Base-by-base conservation (phyloP, 2,888 invertebrate species). In the Campopleginae sp. region DNA sequence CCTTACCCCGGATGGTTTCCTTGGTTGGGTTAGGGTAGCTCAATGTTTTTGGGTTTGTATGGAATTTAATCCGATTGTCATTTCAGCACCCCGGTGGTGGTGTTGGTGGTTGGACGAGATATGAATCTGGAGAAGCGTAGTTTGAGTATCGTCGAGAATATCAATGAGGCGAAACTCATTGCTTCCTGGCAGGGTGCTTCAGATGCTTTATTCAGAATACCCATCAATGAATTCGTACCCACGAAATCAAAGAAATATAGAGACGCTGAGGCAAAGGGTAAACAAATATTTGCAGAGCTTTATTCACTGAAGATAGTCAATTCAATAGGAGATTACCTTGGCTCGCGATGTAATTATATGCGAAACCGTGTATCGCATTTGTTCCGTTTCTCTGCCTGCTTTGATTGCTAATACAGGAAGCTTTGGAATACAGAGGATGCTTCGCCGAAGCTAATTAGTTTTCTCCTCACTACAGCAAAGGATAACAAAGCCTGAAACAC, bases 11-110 rank as follows among this genome's bases (percentile, higher is more conserved):
- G 71, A 54, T 48, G 72, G 71, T 82, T 79, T 79, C 71, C 78
- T 71, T 19, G 14, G 65, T 27, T 33, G 19, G 33, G 44, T 71
- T 2, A 71, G 23, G 71, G n/a, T 68, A 7, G 27, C 44, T 80
- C 38, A 38, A 38, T 38, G 46, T 71, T 80, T 63, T 42, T 48
- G 48, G 76, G 58, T 38, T 58, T 71, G 75, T 76, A 85, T 82
- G 79, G 85, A 82, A 85, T 82, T 75, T 54, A 75, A 85, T 79
- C 79, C 66, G 65, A 85, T 85, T 85, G 75, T 78, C 72, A 42
- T 68, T 71, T 71, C 75, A 71, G 75, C 61, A 33, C 61, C 70
- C 19, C 63, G 31, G 31, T n/a, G 1, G 31, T 31, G 72, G 48
- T 68, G 71, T 27, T 66, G 51, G n/a, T 42, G 19, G 63, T 58